Percentiles rank a stretch among this genome's conserved stretches.
Conservation (phyloP, 1,140 invertebrate genomes). For the Lordiphosa mommai region DNA sequence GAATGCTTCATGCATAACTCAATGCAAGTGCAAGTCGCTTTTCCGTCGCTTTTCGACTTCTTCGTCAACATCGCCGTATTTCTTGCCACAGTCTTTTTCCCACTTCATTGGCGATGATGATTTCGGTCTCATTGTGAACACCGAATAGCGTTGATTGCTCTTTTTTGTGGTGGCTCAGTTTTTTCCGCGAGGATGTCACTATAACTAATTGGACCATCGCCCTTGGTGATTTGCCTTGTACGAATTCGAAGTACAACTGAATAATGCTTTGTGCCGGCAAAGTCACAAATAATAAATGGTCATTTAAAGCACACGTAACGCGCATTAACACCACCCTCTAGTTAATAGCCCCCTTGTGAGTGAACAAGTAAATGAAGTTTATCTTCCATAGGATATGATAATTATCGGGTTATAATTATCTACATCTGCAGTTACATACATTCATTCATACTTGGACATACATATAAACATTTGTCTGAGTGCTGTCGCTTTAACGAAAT, state of each 20-base stretch:
- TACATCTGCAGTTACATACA: constrained; percentile 15
- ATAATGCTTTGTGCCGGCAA: constrained; percentile 2
- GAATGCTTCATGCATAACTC: not conserved
- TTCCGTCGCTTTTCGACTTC: constrained; percentile 5
- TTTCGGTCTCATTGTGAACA: not conserved
- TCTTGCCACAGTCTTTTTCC: not conserved
- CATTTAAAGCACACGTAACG: constrained; percentile 24
- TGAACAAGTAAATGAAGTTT: not conserved
- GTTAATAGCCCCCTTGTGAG: constrained; percentile 1
- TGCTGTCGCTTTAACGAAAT: not conserved
- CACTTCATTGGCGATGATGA: not conserved
- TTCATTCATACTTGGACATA: not conserved
- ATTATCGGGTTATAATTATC: constrained; percentile 8
- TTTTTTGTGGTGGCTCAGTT: constrained; percentile 18
- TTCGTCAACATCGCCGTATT: not conserved
- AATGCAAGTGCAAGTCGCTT: not conserved
- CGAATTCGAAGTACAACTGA: constrained; percentile 17
- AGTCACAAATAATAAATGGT: constrained; percentile 10
- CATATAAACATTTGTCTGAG: constrained; percentile 1
- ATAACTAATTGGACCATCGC: constrained; percentile 41
- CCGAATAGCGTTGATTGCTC: constrained; percentile 24
- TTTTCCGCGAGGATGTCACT: constrained; percentile 35
- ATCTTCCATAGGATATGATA: not conserved
- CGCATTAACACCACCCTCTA: constrained; percentile 13
- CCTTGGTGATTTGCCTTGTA: constrained; percentile 8